Conservation (phyloP, 2,888 invertebrate species). For the Panopea generosa region DNA sequence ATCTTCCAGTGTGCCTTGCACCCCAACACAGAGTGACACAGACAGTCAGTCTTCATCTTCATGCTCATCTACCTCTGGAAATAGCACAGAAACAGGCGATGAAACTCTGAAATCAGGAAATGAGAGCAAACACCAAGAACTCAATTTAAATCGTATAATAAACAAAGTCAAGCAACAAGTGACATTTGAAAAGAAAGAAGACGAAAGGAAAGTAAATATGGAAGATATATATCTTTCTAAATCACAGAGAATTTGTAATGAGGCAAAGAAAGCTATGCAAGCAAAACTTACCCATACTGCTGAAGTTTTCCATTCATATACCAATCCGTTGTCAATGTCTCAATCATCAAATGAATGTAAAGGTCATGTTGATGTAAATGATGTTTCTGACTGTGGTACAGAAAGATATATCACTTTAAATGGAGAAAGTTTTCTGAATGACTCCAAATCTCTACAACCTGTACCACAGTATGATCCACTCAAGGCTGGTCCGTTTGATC, state of each 20-base stretch:
- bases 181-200: neutral
- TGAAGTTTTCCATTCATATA: neutral
- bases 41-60: constrained; percentile 17
- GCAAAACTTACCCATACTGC: constrained; percentile 7
- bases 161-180: neutral
- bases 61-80: constrained; percentile 7
- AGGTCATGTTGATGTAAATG: no score
- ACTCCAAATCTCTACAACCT: neutral
- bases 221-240: constrained; percentile 35
- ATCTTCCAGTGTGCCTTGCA: constrained; percentile 19
- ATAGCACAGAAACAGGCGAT: constrained; percentile 14
- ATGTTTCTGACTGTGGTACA: no score
- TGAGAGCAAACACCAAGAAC: constrained; percentile 7
- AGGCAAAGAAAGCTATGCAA: constrained; percentile 52
- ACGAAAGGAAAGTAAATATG: neutral
- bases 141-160: neutral
- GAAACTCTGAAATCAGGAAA: neutral
- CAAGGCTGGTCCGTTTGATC: constrained; percentile 35
- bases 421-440: no score
- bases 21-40: constrained; percentile 45
- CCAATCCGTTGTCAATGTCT: no score
- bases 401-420: no score
- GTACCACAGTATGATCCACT: constrained; percentile 26
- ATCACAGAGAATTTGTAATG: constrained; percentile 51
- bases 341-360: no score